These are phyloP conservation scores for Drosophila sturtevanti DNA, from an alignment of 1,140 invertebrate genomes.

Conservation along the genomic window DNA sequence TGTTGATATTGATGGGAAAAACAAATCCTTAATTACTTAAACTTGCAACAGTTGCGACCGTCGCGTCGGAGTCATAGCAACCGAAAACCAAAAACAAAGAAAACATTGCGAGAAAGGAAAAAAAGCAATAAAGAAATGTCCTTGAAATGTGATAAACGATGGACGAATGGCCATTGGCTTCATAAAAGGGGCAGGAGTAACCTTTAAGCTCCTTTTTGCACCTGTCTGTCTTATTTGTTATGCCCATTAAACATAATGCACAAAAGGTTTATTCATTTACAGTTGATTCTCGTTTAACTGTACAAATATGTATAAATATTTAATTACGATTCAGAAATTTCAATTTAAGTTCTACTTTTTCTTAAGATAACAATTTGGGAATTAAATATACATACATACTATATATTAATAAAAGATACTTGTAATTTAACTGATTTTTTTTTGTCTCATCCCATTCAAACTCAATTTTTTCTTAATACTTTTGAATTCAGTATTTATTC, in stretches of 20 bases:
- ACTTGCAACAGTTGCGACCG: constrained; percentile 6
- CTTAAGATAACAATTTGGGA: too few relatives aligned
- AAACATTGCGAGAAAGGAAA: neutral
- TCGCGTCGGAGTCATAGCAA: neutral
- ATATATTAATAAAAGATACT: too few relatives aligned
- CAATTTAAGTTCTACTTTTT: too few relatives aligned
- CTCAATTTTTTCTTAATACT: too few relatives aligned
- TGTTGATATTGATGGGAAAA: constrained; percentile 37
- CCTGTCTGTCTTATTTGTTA: constrained; percentile 22
- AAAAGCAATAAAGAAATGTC: constrained; percentile 27
- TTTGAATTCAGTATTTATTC: too few relatives aligned
- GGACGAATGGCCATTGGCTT: constrained; percentile 6
- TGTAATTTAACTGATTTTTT: too few relatives aligned
- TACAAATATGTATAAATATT: neutral
- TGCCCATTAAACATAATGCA: neutral
- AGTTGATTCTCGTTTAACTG: neutral
- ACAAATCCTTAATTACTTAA: constrained; percentile 50
- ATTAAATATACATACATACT: too few relatives aligned
- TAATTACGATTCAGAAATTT: too few relatives aligned
- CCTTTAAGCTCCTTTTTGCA: constrained; percentile 29
- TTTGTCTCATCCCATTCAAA: too few relatives aligned
- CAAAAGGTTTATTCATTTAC: neutral
- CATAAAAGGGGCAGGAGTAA: neutral
- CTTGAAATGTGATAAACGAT: constrained; percentile 29
- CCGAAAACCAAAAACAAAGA: neutral